Evolutionary conservation across 2,113 vertebrate species (phyloP), one percentile per base, ranked within the genome.

Genomic region (Platysternon megacephalum): DNA sequence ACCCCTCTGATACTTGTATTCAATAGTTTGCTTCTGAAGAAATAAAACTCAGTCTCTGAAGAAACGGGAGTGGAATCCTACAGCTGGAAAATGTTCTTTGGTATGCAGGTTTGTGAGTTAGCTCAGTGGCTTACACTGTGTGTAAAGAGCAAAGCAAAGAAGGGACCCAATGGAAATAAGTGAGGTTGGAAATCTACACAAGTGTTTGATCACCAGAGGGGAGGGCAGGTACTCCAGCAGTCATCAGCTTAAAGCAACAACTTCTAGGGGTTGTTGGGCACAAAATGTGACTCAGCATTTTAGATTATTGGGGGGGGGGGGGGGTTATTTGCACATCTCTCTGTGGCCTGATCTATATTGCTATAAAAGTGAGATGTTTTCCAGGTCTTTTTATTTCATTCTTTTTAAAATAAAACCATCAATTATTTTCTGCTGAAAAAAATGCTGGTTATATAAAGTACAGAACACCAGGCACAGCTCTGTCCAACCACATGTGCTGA

Each of bases 361-460:
- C 42, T 44, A 12, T 22, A 28, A 26, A 76, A 28, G 22, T 14
- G 24, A 42, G 42, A 44, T 6, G 11, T 46, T 78, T 78, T 28
- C 39, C 26, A 46, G 29, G 39, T 78, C 26, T 46, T 35, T 87
- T 88, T 55, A 46, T 74, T 88, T 79, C 17, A 84, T 79, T 68
- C 48, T 87, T 79, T 81, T 35, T 56, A 32, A 53, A 39, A 42
- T 39, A 86, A 84, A 79, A 56, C 81, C 72, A 85, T n/a, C 22
- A 16, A 86, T 24, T 49, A 65, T 19, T 95, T 94, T 26, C 46
- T 97, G 58, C 92, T 96, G 32, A 21, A 52, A 79, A 74, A 65
- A 65, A 55, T 51, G 55, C 79, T 48, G 55, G 72, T 56, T 48
- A 17, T 76, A 68, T 35, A 87, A 55, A 79, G 56, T 32, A 39